Evolutionary conservation across 2,113 vertebrate species (phyloP).

Genomic region (Limanda limanda): DNA sequence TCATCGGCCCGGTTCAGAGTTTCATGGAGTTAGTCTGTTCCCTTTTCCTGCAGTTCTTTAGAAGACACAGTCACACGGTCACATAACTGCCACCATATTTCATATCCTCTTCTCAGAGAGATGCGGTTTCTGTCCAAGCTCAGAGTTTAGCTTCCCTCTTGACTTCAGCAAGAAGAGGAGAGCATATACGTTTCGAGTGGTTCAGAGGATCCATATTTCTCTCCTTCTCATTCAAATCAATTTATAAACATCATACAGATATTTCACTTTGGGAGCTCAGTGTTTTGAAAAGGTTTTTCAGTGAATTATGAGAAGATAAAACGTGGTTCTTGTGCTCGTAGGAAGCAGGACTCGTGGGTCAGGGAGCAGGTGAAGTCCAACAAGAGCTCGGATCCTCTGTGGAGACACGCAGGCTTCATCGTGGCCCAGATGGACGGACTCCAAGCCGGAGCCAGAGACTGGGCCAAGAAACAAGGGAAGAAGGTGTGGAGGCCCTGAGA

Average conservation of each 20-base stretch:
- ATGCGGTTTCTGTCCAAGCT: no score
- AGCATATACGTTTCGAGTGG: no score
- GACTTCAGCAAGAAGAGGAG: no score
- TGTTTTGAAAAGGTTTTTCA: neutral
- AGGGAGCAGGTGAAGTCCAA: conserved; percentile 84
- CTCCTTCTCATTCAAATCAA: neutral
- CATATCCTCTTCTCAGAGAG: no score
- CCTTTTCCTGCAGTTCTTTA: neutral
- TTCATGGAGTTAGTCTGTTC: conserved; percentile 85
- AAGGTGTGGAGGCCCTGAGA: conserved; percentile 73
- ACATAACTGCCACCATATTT: no score
- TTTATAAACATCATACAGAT: neutral
- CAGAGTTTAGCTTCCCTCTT: no score
- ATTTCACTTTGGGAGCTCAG: no score
- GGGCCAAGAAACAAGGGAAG: conserved; percentile 81
- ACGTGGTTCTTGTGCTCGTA: conserved; percentile 52
- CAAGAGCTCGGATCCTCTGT: conserved; percentile 83
- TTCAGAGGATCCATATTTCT: neutral
- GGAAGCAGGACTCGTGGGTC: conserved; percentile 89
- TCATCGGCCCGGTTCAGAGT: conserved; percentile 78
- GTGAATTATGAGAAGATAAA: neutral
- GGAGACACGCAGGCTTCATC: conserved; percentile 88
- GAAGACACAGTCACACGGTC: no score
- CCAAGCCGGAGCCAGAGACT: conserved; percentile 85
- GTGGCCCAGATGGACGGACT: conserved; percentile 90